Conservation (phyloP, 2,888 invertebrate genomes). For the Sarcophaga caerulescens region DNA sequence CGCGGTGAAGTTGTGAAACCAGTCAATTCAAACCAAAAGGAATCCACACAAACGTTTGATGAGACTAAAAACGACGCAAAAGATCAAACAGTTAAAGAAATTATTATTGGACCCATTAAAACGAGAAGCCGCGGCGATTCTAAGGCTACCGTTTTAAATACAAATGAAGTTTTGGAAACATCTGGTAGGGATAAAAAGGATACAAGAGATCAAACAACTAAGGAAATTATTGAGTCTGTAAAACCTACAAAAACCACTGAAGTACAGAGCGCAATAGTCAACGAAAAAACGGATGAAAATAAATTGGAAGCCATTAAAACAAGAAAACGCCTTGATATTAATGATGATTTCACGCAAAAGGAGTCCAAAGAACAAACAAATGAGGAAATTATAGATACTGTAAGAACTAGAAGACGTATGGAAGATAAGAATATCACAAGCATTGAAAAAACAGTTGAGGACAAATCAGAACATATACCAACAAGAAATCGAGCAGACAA, state of each 20-base stretch:
- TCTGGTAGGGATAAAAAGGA: neutral
- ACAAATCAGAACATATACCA: neutral
- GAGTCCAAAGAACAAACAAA: neutral
- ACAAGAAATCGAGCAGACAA: conserved; percentile 3
- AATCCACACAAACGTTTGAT: neutral
- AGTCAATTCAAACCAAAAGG: neutral
- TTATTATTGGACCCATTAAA: neutral
- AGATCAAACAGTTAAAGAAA: neutral
- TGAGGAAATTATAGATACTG: neutral
- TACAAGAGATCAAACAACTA: neutral
- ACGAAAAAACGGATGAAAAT: neutral
- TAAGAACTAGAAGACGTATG: neutral
- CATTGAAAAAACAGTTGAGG: neutral
- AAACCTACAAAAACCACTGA: neutral
- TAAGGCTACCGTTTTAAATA: too few relatives aligned
- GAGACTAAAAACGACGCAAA: neutral
- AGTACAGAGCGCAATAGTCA: neutral
- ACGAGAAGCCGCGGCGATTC: too few relatives aligned
- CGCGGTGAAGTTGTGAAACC: neutral
- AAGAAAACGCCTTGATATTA: neutral
- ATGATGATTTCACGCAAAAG: neutral
- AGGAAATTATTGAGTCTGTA: too few relatives aligned
- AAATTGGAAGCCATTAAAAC: neutral
- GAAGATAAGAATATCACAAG: neutral
- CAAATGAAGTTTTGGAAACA: neutral